Conservation (phyloP, 2,888 invertebrate genomes). For the Troides helena region DNA sequence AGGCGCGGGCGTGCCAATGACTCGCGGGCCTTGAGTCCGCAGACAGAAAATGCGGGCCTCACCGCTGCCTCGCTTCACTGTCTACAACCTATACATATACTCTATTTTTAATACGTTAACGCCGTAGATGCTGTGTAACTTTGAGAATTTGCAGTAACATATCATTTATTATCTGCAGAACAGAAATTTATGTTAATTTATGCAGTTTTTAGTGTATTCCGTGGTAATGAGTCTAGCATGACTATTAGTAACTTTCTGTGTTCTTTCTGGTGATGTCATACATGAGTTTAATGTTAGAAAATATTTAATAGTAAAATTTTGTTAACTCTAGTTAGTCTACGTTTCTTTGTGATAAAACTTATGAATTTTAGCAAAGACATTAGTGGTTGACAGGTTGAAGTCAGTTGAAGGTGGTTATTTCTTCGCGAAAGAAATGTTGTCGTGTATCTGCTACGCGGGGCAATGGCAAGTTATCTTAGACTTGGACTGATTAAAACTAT, state of each 20-base stretch:
- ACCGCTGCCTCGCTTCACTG: conserved; percentile 45
- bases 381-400: too few species aligned
- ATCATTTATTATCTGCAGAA: conserved; percentile 24
- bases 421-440: too few species aligned
- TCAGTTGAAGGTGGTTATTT: too few species aligned
- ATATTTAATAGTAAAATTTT: not conserved
- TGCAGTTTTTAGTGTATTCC: not conserved
- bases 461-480: too few species aligned
- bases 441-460: too few species aligned
- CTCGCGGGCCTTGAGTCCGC: conserved; percentile 64
- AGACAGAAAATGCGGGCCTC: conserved; percentile 48
- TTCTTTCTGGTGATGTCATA: not conserved
- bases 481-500: too few species aligned
- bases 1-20: conserved; percentile 60
- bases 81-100: conserved; percentile 30
- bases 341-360: not conserved
- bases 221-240: not conserved
- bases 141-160: conserved; percentile 23
- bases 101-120: conserved; percentile 36
- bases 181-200: conserved; percentile 15
- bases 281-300: not conserved
- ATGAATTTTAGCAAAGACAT: not conserved
- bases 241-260: not conserved
- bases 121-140: conserved; percentile 26
- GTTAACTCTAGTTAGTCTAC: not conserved